A percentile compares a stretch with the other conserved stretches of the same genome.
These are phyloP conservation scores for Geotrupes spiniger DNA, from an alignment of 2,888 invertebrate genomes.

Conservation along the genomic window DNA sequence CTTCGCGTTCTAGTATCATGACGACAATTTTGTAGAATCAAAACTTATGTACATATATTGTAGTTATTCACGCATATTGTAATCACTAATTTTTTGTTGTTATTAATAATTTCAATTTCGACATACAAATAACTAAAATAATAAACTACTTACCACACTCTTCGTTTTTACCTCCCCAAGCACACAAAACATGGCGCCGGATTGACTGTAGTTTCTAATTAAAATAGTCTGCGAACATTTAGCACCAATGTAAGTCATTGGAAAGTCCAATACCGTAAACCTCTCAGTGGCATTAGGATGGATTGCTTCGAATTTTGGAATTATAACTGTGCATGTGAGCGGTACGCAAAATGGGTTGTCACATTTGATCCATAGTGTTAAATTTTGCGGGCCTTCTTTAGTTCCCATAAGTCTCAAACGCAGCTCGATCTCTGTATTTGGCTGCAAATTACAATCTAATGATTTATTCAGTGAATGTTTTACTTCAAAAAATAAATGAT, in stretches of 20 bases:
- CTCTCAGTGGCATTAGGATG: background rate
- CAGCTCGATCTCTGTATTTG: background rate
- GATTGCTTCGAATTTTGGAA: conserved; percentile 12
- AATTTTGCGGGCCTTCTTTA: conserved; percentile 2
- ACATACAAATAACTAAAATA: too few species aligned
- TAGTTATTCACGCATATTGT: too few species aligned
- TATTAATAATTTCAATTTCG: too few species aligned
- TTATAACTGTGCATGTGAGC: conserved; percentile 6
- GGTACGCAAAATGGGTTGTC: conserved; percentile 7
- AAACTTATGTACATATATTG: too few species aligned
- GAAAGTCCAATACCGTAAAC: conserved; percentile 16
- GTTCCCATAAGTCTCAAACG: conserved; percentile 1
- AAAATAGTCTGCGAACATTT: background rate
- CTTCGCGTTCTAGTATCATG: too few species aligned
- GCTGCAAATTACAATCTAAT: background rate
- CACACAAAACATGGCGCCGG: conserved; percentile 12
- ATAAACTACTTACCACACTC: conserved; percentile 4
- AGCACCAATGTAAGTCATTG: conserved; percentile 12
- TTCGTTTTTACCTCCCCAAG: too few species aligned
- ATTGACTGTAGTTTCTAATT: conserved; percentile 15
- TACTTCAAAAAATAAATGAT: too few species aligned
- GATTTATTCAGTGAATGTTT: too few species aligned
- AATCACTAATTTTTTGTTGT: too few species aligned
- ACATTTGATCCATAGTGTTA: conserved; percentile 12
- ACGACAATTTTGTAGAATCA: too few species aligned